These are phyloP conservation scores for Calonectris borealis DNA, from an alignment of 2,113 vertebrate genomes.

Conservation along the genomic window DNA sequence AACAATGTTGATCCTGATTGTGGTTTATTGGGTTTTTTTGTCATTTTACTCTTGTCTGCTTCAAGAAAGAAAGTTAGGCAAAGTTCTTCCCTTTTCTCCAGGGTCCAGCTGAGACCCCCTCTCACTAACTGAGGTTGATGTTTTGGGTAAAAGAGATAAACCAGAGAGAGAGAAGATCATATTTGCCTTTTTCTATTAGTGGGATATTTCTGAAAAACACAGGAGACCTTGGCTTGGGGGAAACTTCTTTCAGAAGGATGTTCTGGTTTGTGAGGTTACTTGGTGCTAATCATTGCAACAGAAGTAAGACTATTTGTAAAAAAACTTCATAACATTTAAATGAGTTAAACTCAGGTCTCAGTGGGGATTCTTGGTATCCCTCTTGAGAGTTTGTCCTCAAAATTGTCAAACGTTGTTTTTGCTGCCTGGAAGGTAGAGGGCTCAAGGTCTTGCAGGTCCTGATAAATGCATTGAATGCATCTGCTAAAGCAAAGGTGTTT, in stretches of 20 bases:
- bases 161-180: neutral
- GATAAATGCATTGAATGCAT: neutral
- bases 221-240: neutral
- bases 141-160: neutral
- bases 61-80: neutral
- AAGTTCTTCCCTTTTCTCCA: neutral
- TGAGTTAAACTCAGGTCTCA: neutral
- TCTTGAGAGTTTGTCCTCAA: neutral
- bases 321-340: neutral
- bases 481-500: neutral
- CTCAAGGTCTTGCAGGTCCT: neutral
- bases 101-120: neutral
- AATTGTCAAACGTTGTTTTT: neutral
- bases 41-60: neutral
- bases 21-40: neutral
- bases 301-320: neutral
- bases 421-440: neutral
- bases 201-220: neutral
- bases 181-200: neutral
- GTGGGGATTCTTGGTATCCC: neutral
- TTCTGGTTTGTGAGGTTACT: neutral
- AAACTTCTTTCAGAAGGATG: neutral
- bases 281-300: neutral
- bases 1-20: neutral
- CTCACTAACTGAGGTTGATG: neutral